phyloP scores from a whole-genome alignment of 1,140 invertebrate genomes.

The Gonioctena quinquepunctata region DNA sequence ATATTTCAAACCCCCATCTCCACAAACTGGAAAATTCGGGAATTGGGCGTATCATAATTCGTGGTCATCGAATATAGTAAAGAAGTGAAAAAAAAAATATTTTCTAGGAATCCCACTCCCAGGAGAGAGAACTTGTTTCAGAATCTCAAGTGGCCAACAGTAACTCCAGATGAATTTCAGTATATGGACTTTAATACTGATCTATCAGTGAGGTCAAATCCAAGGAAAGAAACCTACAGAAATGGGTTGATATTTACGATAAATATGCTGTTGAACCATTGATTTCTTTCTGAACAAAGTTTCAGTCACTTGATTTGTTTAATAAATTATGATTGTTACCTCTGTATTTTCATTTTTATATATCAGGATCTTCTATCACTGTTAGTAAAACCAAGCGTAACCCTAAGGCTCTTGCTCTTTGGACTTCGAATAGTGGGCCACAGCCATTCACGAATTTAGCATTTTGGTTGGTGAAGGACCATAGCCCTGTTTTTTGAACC shows the following conservation, averaged over 20 bases:
- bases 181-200: conserved; percentile 6
- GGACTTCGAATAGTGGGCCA: too few species aligned
- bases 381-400: neutral
- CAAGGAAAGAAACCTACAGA: neutral
- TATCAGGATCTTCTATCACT: neutral
- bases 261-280: neutral
- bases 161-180: neutral
- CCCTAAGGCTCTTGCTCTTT: too few species aligned
- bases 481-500: too few species aligned
- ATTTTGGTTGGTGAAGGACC: too few species aligned
- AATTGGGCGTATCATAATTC: too few species aligned
- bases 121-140: neutral
- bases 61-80: too few species aligned
- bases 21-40: too few species aligned
- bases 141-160: conserved; percentile 4
- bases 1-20: too few species aligned
- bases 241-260: conserved; percentile 7
- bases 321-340: neutral
- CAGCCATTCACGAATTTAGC: too few species aligned
- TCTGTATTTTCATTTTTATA: neutral
- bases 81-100: too few species aligned
- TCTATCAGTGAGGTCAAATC: neutral
- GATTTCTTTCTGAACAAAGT: neutral
- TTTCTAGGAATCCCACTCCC: conserved; percentile 11
- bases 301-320: neutral